Conservation (phyloP, 2,113 vertebrate species). For the Hydropotes inermis region DNA sequence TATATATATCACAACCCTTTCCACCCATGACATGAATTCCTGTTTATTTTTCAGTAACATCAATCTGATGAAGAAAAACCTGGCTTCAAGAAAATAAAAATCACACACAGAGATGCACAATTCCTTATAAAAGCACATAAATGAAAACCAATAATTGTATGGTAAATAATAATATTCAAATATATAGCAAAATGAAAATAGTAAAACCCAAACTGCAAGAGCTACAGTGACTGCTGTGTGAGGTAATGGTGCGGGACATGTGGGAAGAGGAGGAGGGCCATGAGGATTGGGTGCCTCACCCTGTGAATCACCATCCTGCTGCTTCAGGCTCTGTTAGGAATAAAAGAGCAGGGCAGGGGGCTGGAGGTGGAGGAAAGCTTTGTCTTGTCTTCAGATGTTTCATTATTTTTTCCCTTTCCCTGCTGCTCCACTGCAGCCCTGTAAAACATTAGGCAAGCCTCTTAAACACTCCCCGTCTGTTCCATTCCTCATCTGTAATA, state of each 20-base stretch:
- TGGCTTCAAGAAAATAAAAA: slow-evolving; percentile 31
- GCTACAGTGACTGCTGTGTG: background rate
- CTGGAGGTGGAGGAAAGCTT: slow-evolving; percentile 47
- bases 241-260: background rate
- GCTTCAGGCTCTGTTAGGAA: slow-evolving; percentile 45
- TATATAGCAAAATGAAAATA: slow-evolving; percentile 13
- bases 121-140: slow-evolving; percentile 41
- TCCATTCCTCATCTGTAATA: slow-evolving; percentile 20
- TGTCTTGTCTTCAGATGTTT: slow-evolving; percentile 46
- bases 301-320: slow-evolving; percentile 50
- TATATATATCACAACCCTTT: background rate
- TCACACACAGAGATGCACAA: background rate
- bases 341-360: slow-evolving; percentile 49
- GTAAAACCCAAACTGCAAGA: background rate
- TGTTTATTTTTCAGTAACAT: background rate
- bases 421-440: slow-evolving; percentile 49
- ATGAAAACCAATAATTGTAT: slow-evolving; percentile 20
- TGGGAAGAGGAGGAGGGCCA: background rate
- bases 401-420: slow-evolving; percentile 53
- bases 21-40: background rate
- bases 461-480: slow-evolving; percentile 50
- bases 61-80: slow-evolving; percentile 16
- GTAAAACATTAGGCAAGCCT: slow-evolving; percentile 54
- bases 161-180: slow-evolving; percentile 41
- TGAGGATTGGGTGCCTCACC: slow-evolving; percentile 41